Evolutionary conservation across 2,113 vertebrate species (phyloP).

Genomic region (Riparia riparia): DNA sequence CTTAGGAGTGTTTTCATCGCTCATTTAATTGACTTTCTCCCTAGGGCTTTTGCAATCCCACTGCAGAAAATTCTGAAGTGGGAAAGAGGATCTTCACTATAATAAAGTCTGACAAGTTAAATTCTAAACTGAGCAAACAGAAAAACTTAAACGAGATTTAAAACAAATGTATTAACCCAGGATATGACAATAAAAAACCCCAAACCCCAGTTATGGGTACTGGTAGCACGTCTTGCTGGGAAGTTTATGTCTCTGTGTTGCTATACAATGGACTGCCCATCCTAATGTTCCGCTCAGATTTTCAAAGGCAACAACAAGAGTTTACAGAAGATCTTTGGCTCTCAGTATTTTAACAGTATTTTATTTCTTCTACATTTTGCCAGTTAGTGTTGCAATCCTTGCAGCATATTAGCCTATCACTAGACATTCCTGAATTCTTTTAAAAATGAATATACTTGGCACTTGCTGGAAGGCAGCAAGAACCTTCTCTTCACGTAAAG

Average conservation of each 20-base stretch:
- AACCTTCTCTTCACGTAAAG: background rate
- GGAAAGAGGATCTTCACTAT: slow-evolving; percentile 16
- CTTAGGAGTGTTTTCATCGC: background rate
- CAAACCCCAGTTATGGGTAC: background rate
- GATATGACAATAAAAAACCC: background rate
- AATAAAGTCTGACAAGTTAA: slow-evolving; percentile 30
- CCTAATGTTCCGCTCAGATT: accelerated
- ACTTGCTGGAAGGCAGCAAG: background rate
- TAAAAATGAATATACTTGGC: background rate
- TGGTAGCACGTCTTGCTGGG: background rate
- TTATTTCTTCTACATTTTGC: background rate
- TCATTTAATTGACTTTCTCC: background rate
- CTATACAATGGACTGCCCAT: background rate
- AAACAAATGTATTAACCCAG: background rate
- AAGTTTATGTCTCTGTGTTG: background rate
- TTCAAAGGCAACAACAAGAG: background rate
- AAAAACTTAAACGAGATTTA: background rate
- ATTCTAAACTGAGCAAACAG: slow-evolving; percentile 8
- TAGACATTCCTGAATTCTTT: background rate
- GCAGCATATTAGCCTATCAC: background rate
- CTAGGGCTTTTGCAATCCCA: background rate
- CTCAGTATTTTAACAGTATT: background rate
- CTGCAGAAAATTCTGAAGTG: background rate
- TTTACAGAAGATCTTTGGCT: background rate
- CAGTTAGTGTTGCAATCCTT: background rate